These are phyloP conservation scores for Antheraea pernyi DNA, from an alignment of 1,140 invertebrate species.

Conservation along the genomic window DNA sequence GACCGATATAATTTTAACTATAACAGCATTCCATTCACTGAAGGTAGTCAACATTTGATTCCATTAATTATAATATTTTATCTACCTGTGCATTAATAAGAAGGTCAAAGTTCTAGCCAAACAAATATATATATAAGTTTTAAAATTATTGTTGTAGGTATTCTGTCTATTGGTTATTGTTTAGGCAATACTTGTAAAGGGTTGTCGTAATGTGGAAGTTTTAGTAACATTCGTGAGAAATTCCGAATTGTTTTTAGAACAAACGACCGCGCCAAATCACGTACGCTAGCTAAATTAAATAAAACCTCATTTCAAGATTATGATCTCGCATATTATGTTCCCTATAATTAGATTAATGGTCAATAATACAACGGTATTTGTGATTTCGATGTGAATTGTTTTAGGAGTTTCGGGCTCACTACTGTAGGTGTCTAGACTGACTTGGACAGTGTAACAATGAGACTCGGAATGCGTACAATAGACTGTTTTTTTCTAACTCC, in stretches of 20 bases:
- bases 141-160: neutral
- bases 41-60: neutral
- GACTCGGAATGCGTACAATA: neutral
- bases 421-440: too few species aligned
- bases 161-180: neutral
- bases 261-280: constrained; percentile 43
- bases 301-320: constrained; percentile 48
- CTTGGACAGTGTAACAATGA: too few species aligned
- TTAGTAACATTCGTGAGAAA: neutral
- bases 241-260: constrained; percentile 4
- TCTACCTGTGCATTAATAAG: neutral
- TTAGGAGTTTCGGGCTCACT: neutral
- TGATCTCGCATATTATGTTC: constrained; percentile 43
- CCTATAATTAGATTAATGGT: constrained; percentile 42
- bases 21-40: neutral
- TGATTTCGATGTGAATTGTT: neutral
- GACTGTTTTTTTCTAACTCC: too few species aligned
- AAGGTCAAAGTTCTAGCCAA: neutral
- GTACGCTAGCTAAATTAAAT: constrained; percentile 53
- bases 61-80: neutral
- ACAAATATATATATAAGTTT: neutral
- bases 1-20: neutral
- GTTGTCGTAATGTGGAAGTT: neutral
- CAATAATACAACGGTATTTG: constrained; percentile 22
- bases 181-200: neutral